phyloP scores from a whole-genome alignment of 2,888 invertebrate species.

The Aphrophora alni region DNA sequence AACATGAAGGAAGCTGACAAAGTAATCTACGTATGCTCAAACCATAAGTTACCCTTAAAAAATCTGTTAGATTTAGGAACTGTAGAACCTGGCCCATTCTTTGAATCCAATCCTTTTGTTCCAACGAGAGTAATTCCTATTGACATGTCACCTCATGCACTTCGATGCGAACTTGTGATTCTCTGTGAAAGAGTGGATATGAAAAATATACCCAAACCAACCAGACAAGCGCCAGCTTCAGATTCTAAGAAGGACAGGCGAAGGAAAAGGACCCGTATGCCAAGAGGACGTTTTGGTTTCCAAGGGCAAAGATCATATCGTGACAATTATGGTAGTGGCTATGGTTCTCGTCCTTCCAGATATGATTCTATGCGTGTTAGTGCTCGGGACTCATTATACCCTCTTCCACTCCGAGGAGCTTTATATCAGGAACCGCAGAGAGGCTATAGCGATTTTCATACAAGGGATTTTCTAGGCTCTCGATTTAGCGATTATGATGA shows the following conservation, averaged over 20 bases:
- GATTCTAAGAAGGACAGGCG: slow-evolving; percentile 28
- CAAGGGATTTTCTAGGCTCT: too few relatives aligned
- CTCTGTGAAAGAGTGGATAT: slow-evolving; percentile 57
- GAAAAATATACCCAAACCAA: slow-evolving; percentile 46
- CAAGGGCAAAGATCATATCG: background rate
- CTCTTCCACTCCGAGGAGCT: slow-evolving; percentile 31
- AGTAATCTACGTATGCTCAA: slow-evolving; percentile 66
- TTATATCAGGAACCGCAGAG: slow-evolving; percentile 19
- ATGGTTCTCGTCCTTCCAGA: background rate
- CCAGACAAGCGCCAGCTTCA: background rate
- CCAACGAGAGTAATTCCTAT: slow-evolving; percentile 63
- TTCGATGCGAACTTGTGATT: slow-evolving; percentile 65
- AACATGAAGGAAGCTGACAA: slow-evolving; percentile 58
- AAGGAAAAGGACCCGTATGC: slow-evolving; percentile 13
- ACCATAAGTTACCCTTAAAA: slow-evolving; percentile 59
- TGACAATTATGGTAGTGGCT: background rate
- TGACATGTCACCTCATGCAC: slow-evolving; percentile 68
- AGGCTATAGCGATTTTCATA: background rate
- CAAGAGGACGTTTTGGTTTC: slow-evolving; percentile 26
- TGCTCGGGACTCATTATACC: slow-evolving; percentile 34
- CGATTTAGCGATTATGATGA: background rate
- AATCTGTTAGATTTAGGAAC: slow-evolving; percentile 59
- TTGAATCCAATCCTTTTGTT: slow-evolving; percentile 62
- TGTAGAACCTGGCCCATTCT: slow-evolving; percentile 52
- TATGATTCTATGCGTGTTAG: background rate